phyloP scores from a whole-genome alignment of 2,113 vertebrate genomes.

The Panurus biarmicus region DNA sequence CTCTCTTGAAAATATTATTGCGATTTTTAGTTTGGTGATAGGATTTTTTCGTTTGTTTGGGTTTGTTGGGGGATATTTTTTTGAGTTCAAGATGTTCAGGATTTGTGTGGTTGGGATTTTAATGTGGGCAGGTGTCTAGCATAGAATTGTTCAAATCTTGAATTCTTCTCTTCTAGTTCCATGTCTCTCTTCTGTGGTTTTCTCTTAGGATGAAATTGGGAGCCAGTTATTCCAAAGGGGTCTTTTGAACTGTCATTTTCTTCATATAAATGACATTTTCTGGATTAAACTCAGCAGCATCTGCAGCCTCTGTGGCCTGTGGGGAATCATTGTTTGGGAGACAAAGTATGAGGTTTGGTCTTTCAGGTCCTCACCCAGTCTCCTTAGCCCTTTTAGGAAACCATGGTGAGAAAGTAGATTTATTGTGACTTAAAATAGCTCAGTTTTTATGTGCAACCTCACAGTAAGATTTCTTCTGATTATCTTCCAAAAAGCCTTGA shows the following conservation, averaged over 20 bases:
- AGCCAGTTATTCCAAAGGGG: neutral
- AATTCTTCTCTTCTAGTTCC: neutral
- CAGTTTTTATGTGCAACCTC: neutral
- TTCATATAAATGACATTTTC: neutral
- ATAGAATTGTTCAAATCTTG: neutral
- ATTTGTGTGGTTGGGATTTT: neutral
- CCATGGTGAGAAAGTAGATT: neutral
- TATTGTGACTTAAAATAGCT: neutral
- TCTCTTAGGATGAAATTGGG: neutral
- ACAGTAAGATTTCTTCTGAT: neutral
- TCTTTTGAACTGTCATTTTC: neutral
- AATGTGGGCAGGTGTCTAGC: neutral
- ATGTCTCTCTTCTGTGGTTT: neutral
- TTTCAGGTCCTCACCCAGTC: neutral
- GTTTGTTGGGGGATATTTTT: neutral
- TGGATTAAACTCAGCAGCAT: neutral
- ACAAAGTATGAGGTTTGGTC: neutral
- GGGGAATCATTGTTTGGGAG: neutral
- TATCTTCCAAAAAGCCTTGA: neutral
- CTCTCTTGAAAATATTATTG: neutral
- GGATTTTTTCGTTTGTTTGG: neutral
- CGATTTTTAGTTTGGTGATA: neutral
- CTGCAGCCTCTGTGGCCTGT: rapidly evolving
- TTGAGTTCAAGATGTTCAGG: neutral
- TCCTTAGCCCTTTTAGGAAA: neutral